phyloP scores from a whole-genome alignment of 2,113 vertebrate genomes.

The Ascaphus truei region DNA sequence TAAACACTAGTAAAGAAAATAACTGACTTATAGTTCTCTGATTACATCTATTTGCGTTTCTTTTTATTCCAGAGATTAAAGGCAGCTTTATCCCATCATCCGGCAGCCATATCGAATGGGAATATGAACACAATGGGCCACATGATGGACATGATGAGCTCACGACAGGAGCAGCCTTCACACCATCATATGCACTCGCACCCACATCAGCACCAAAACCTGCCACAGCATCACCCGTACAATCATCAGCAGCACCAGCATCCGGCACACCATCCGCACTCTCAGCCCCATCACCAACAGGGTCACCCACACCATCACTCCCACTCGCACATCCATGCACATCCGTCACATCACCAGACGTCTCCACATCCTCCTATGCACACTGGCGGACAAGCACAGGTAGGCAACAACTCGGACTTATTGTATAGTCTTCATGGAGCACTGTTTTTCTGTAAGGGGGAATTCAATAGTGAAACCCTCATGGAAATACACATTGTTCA shows the following conservation, averaged over 20 bases:
- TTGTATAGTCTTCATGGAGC: no score
- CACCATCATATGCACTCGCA: constrained; percentile 95
- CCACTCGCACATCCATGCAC: constrained; percentile 83
- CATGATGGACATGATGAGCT: constrained; percentile 99
- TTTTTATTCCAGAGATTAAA: constrained; percentile 86
- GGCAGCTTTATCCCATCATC: constrained; percentile 90
- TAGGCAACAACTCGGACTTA: constrained; percentile 52
- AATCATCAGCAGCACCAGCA: constrained; percentile 82
- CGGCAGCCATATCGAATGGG: constrained; percentile 88
- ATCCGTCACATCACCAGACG: constrained; percentile 89
- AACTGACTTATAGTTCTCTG: no score
- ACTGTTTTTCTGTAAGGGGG: no score
- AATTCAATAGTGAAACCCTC: no score
- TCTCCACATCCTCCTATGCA: constrained; percentile 87
- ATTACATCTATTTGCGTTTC: constrained; percentile 30
- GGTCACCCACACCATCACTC: constrained; percentile 88
- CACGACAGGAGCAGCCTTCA: constrained; percentile 81
- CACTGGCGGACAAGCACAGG: constrained; percentile 85
- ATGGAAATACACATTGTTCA: no score
- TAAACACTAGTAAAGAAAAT: no score
- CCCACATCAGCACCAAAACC: constrained; percentile 88
- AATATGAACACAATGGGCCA: constrained; percentile 98
- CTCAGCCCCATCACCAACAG: constrained; percentile 84
- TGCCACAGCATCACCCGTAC: constrained; percentile 73
- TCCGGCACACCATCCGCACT: constrained; percentile 82